phyloP scores from a whole-genome alignment of 2,888 invertebrate species.

The Rotaria magnacalcarata region DNA sequence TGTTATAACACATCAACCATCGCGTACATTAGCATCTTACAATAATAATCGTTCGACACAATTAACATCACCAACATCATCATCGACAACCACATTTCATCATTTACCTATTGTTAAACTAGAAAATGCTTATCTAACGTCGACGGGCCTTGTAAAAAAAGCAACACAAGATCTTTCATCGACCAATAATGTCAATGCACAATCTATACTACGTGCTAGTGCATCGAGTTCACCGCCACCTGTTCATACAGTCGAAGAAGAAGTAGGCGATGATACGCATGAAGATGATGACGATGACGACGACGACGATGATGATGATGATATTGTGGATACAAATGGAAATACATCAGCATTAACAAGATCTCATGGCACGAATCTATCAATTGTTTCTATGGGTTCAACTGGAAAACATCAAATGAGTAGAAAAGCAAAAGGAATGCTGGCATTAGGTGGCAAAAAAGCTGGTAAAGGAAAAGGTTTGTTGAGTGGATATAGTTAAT shows the following conservation, averaged over 20 bases:
- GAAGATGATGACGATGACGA: not conserved
- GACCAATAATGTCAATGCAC: not conserved
- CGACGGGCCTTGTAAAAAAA: not conserved
- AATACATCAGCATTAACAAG: not conserved
- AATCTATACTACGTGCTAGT: not conserved
- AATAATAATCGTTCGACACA: not conserved
- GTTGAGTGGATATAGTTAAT: not conserved
- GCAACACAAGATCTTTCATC: not conserved
- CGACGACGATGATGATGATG: conserved; percentile 4
- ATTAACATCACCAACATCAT: conserved; percentile 10
- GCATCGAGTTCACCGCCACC: conserved; percentile 21
- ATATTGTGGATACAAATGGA: not conserved
- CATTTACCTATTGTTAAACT: conserved; percentile 25
- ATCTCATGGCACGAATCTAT: conserved; percentile 5
- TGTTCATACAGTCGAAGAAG: not conserved
- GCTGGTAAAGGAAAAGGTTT: conserved; percentile 37
- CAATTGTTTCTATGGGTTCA: not conserved
- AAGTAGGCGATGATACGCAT: not conserved
- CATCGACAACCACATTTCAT: not conserved
- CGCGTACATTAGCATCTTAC: not conserved
- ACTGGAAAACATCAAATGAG: not conserved
- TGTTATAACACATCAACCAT: conserved; percentile 4
- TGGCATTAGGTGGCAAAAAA: not conserved
- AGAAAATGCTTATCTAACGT: conserved; percentile 11
- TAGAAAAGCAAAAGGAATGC: not conserved